These are phyloP conservation scores for Baccha elongata DNA, from an alignment of 2,888 invertebrate genomes.

Conservation along the genomic window DNA sequence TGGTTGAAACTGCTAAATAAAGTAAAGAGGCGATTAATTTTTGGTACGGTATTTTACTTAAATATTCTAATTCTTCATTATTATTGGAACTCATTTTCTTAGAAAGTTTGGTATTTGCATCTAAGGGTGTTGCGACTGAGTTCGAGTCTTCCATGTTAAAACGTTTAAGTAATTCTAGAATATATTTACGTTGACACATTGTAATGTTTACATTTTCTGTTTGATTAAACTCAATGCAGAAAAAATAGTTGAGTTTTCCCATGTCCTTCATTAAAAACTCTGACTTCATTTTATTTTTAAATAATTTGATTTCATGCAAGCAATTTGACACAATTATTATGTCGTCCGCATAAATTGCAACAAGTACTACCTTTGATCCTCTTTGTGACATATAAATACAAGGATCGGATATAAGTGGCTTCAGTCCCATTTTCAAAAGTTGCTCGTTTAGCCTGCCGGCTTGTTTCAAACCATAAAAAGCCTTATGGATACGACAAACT, in stretches of 20 bases:
- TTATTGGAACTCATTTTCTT: no score
- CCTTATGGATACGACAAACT: neutral
- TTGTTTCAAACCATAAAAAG: neutral
- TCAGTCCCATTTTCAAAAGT: conserved; percentile 8
- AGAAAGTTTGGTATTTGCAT: no score
- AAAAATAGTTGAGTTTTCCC: conserved; percentile 10
- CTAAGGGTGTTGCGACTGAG: conserved; percentile 10
- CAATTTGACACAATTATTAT: conserved; percentile 11
- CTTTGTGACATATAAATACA: conserved; percentile 15
- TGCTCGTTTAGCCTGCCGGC: conserved; percentile 4
- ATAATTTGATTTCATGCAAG: neutral
- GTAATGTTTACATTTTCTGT: neutral
- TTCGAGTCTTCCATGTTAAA: conserved; percentile 13
- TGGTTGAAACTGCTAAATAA: no score
- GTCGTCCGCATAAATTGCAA: conserved; percentile 22
- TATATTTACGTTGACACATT: conserved; percentile 7
- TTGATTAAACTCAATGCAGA: conserved; percentile 8
- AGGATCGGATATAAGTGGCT: neutral
- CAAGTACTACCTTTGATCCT: neutral
- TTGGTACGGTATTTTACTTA: no score
- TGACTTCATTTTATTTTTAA: neutral
- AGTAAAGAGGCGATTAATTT: no score
- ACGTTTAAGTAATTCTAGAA: neutral
- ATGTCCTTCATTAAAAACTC: conserved; percentile 18
- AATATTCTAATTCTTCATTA: no score